Percentiles rank a stretch among this genome's conserved stretches.
These are phyloP conservation scores for Engystomops pustulosus DNA, from an alignment of 2,113 vertebrate genomes.

Conservation along the genomic window DNA sequence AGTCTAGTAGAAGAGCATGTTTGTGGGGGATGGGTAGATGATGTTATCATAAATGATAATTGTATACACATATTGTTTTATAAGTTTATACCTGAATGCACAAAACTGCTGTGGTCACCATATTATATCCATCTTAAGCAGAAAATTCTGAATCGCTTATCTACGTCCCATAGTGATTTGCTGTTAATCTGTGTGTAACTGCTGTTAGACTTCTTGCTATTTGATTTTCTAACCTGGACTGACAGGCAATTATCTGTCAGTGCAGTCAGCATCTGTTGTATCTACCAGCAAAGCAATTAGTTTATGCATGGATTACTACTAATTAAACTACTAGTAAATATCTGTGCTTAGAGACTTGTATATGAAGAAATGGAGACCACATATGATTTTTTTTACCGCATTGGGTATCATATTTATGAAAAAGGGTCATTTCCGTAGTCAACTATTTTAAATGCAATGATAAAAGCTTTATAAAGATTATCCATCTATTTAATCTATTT, in stretches of 20 bases:
- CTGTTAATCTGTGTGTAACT: neutral
- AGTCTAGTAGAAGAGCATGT: too few relatives aligned
- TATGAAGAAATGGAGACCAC: neutral
- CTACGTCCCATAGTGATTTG: neutral
- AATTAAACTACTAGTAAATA: neutral
- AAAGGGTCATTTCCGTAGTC: too few relatives aligned
- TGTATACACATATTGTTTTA: neutral
- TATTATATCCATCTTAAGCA: neutral
- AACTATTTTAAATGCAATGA: too few relatives aligned
- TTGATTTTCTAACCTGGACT: constrained; percentile 20
- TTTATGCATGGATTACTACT: constrained; percentile 3
- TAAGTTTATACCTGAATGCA: neutral
- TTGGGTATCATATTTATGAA: neutral
- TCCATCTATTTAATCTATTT: too few relatives aligned
- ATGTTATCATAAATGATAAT: too few relatives aligned
- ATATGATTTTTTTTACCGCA: neutral
- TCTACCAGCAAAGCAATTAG: constrained; percentile 1
- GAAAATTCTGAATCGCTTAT: neutral
- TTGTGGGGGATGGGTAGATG: too few relatives aligned
- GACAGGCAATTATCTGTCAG: constrained; percentile 38
- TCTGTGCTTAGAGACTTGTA: neutral
- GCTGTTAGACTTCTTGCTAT: constrained; percentile 1
- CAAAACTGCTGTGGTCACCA: neutral
- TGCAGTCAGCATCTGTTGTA: constrained; percentile 1
- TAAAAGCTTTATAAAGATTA: too few relatives aligned